Evolutionary conservation across 1,140 invertebrate genomes (phyloP), one percentile per base, ranked within the genome.

Genomic region (Drosophila funebris): DNA sequence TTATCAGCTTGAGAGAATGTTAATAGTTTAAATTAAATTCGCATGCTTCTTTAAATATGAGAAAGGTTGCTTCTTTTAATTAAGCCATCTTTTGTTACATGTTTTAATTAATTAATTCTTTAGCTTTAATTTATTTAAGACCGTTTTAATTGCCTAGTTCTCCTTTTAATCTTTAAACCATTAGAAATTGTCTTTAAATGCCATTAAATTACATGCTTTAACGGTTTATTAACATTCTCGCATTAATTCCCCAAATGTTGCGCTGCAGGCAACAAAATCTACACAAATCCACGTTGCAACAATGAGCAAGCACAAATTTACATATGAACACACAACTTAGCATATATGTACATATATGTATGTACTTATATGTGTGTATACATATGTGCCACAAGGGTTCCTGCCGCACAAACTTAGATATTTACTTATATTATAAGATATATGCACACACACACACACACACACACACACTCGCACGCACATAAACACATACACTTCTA

Each of bases 361-460:
- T 24, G 4, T n/a, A 39, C n/a, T 9, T 33, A 24, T 24, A 24
- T 24, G 4, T 24, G 8, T 22, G 4, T 31, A 16, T n/a, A 22
- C 11, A 7, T 24, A 24, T 36, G 43, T 36, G 22, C 33, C 33
- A 11, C 52, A 56, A 39, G 52, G 36, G 20, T 14, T 41, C n/a
- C 11, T 24, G 20, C 36, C 24, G 53, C 52, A 77, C 50, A 67
- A 41, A 48, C 57, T 60, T 68, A 68, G 62, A 71, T 61, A 69
- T 50, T 63, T 62, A 46, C 36, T 13, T 52, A 37, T 16, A 18
- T n/a, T 36, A 8, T 46, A 8, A 31, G n/a, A n/a, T n/a, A n/a
- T n/a, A n/a, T n/a, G n/a, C 16, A 36, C 33, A 69, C 60, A 58
- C 44, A 68, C 36, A 61, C 20, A 58, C 20, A 63, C 7, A 43